Evolutionary conservation across 1,140 invertebrate genomes (phyloP), one percentile per base, ranked within the genome.

Genomic region (Drosophila hydei): DNA sequence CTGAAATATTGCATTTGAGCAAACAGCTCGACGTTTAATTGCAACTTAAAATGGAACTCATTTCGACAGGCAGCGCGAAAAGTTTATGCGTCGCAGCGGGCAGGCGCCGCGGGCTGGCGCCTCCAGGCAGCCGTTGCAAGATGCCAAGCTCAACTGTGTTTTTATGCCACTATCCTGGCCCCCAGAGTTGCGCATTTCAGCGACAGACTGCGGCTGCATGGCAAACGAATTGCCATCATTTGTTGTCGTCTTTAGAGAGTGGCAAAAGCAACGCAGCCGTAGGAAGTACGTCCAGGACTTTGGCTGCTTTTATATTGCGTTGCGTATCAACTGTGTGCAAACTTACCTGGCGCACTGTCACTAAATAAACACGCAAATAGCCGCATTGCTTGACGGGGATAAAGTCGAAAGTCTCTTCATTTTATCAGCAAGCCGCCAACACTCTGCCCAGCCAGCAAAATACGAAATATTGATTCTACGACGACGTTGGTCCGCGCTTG

Each of bases 221-320:
- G 62, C 74, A 76, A 85, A 85, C 74, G 81, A 88, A 85, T 85
- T 85, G 81, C 77, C 81, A 65, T 81, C 71, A 75, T 85, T 85
- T 85, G 77, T 87, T 71, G 77, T 67, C 56, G 65, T 62, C 52
- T 52, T 51, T 79, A 63, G 45, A 77, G 36, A 71, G 23, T 43
- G 38, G 67, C 43, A 48, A 38, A 23, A 61, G 23, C 18, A 61
- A 43, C 42, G 50, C 42, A 50, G 59, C 27, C 42, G 30, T 18
- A 55, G 56, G 38, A 48, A 58, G 36, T 30, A 33, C 7, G 43
- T 16, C 14, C 42, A 42, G 51, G 7, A 30, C 30, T 16, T 2
- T 21, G 23, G n/a, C 43, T 47, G 51, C 5, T 25, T 30, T 50
- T 12, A 38, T 45, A 65, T 58, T 58, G 30, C 58, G 27, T 43